Evolutionary conservation across 2,113 vertebrate species (phyloP).

Genomic region (Dasyornis broadbenti): DNA sequence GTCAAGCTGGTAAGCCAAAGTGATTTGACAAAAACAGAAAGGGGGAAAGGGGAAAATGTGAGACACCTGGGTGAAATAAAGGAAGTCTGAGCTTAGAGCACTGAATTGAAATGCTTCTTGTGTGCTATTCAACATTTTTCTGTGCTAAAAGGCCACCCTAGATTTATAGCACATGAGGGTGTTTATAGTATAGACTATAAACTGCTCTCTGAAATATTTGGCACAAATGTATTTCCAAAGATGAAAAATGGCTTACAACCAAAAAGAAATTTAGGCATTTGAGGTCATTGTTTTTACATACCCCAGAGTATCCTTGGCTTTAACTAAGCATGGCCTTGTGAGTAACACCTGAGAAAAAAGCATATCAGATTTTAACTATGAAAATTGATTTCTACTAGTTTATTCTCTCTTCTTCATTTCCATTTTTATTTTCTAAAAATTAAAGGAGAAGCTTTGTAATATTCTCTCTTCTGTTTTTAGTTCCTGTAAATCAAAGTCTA

Average conservation of each 20-base stretch:
- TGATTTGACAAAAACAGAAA: neutral
- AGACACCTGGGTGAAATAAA: neutral
- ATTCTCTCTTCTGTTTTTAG: neutral
- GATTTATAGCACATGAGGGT: neutral
- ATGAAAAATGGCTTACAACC: neutral
- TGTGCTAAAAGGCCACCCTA: conserved; percentile 19
- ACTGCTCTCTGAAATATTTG: conserved; percentile 8
- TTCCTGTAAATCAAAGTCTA: neutral
- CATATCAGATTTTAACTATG: neutral
- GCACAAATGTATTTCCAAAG: neutral
- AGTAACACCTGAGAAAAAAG: neutral
- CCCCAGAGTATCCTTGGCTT: neutral
- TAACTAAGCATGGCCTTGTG: neutral
- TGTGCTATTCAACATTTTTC: neutral
- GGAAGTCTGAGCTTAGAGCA: neutral
- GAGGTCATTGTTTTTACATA: neutral
- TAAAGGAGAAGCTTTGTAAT: neutral
- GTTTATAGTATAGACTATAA: conserved; percentile 27
- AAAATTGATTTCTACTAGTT: neutral
- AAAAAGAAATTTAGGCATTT: neutral
- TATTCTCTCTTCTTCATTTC: neutral
- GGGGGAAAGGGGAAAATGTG: neutral
- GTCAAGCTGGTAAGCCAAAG: neutral
- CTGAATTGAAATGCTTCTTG: neutral
- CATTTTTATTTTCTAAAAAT: neutral